Base-by-base conservation (phyloP, 2,888 invertebrate species). In the Ophion ellenae region DNA sequence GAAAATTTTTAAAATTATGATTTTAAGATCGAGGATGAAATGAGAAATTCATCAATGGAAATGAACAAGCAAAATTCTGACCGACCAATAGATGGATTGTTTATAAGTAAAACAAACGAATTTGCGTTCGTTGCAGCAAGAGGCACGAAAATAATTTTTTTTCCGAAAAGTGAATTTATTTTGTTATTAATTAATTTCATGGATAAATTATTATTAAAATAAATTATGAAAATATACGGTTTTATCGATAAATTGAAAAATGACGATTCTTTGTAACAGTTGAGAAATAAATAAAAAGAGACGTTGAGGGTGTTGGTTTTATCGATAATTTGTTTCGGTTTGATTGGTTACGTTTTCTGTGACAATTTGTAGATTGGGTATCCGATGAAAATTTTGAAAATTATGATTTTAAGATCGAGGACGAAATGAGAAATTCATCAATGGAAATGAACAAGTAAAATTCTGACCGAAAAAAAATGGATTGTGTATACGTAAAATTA, bases 381-480 rank as follows among this genome's bases (percentile, higher is more conserved):
- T 32, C 0, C 32, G 32, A 32, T 32, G 32, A 32, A 32, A 32
- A 32, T 4, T 32, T 32, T 2, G 32, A 32, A 32, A 32, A 32
- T 32, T 32, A 32, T 1, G 0, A 32, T 4, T 4, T 4, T 32
- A 4, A 14, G 69, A 47, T 45, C 69, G n/a, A 45, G 45, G n/a
- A 63, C 24, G 10, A 36, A 14, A 40, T 14, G 32, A 70, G 69
- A 4, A 28, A 14, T 47, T 17, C 28, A 3, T 14, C 2, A 9
- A 70, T 53, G 28, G 24, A 70, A 17, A 70, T 70, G 69, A 24
- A 47, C 47, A 28, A 70, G 45, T 70, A 47, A 70, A 70, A 24
- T 47, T 6, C 24, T 28, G 47, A 20, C 14, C 67, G 11, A 70
- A 47, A 47, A 70, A 45, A 2, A 28, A 69, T 11, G 69, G 28